phyloP scores from a whole-genome alignment of 1,140 invertebrate genomes.

The Maconellicoccus hirsutus region DNA sequence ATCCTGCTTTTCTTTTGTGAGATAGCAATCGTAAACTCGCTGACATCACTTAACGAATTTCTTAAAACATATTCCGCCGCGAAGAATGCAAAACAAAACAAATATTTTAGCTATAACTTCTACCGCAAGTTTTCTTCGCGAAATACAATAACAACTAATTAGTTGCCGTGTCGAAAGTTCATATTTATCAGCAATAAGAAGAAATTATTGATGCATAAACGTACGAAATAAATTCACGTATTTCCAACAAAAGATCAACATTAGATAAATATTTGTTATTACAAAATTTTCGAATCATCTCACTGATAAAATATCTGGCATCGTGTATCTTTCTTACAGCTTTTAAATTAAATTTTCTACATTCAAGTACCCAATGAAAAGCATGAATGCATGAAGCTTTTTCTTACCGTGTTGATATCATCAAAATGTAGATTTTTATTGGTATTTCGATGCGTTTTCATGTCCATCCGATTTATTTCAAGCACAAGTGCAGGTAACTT shows the following conservation, averaged over 20 bases:
- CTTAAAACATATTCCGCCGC: background rate
- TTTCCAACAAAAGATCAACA: slow-evolving; percentile 4
- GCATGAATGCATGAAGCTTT: no score
- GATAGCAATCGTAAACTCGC: background rate
- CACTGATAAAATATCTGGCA: background rate
- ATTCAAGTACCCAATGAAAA: no score
- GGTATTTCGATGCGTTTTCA: no score
- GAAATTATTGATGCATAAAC: slow-evolving; percentile 1
- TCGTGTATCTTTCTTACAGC: background rate
- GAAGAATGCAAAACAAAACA: background rate
- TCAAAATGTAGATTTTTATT: no score
- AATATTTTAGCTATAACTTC: background rate
- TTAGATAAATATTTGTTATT: background rate
- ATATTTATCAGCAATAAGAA: background rate
- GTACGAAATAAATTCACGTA: background rate
- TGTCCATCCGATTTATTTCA: no score
- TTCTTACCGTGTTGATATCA: no score
- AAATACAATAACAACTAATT: slow-evolving; percentile 6
- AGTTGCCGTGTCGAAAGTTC: background rate
- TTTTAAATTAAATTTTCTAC: slow-evolving; percentile 6
- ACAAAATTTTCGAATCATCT: background rate
- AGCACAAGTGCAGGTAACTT: no score
- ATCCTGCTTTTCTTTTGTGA: background rate
- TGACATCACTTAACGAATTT: background rate
- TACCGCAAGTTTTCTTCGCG: background rate